A percentile compares a stretch with the other conserved stretches of the same genome.
These are phyloP conservation scores for Macrophya alboannulata DNA, from an alignment of 2,888 invertebrate species.

Conservation along the genomic window DNA sequence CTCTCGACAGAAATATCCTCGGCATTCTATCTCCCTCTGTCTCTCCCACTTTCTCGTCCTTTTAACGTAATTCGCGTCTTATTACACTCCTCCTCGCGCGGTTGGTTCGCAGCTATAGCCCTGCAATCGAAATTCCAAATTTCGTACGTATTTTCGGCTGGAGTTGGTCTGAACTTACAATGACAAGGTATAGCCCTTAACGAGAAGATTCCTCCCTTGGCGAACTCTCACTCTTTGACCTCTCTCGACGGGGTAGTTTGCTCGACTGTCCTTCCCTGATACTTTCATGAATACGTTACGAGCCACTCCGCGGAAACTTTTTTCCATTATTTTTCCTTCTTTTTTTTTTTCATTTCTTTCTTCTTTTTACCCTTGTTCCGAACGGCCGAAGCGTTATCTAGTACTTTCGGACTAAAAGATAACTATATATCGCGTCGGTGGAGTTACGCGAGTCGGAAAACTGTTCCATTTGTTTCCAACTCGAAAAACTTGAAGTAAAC, in stretches of 20 bases:
- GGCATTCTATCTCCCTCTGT: background rate
- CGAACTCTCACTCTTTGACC: constrained; percentile 38
- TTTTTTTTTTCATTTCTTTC: background rate
- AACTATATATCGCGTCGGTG: background rate
- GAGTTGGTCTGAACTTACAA: background rate
- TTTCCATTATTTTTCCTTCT: constrained; percentile 19
- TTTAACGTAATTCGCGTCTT: constrained; percentile 26
- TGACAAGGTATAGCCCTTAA: constrained; percentile 17
- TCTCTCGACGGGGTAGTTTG: constrained; percentile 28
- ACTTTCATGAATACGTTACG: constrained; percentile 49
- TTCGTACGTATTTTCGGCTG: constrained; percentile 15
- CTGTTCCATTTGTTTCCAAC: background rate
- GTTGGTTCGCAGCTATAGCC: background rate
- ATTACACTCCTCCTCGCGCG: constrained; percentile 4
- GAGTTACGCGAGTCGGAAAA: constrained; percentile 31
- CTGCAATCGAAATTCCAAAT: constrained; percentile 16
- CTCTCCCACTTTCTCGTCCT: background rate
- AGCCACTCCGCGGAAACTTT: constrained; percentile 32
- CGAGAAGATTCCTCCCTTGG: constrained; percentile 46
- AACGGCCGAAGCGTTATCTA: background rate
- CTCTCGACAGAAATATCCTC: background rate
- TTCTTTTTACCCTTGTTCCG: constrained; percentile 5
- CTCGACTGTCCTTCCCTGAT: constrained; percentile 44
- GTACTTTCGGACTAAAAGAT: constrained; percentile 10
- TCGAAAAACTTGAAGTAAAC: background rate